phyloP scores from a whole-genome alignment of 2,888 invertebrate species.

The Phasia obesa region DNA sequence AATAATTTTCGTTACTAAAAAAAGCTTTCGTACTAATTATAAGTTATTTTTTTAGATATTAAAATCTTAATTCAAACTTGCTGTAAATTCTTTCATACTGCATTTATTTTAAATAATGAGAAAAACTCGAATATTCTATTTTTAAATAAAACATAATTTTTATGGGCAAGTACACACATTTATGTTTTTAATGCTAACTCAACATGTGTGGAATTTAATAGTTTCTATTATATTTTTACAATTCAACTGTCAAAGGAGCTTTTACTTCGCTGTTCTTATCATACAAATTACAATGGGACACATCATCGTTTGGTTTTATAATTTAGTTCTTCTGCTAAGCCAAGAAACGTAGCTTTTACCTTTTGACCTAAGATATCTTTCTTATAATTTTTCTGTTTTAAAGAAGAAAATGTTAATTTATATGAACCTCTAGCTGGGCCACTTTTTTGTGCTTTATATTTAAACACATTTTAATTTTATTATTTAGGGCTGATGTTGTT shows the following conservation, averaged over 20 bases:
- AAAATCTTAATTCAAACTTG: background rate
- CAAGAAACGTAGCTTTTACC: slow-evolving; percentile 3
- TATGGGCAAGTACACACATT: slow-evolving; percentile 5
- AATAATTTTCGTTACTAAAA: slow-evolving; percentile 1
- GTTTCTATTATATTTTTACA: slow-evolving; percentile 17
- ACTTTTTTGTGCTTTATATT: too few relatives aligned
- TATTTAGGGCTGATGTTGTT: too few relatives aligned
- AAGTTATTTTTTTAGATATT: slow-evolving; percentile 16
- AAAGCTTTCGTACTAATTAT: slow-evolving; percentile 15
- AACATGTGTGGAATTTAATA: slow-evolving; percentile 56
- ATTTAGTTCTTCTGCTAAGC: slow-evolving; percentile 57
- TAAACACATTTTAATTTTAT: too few relatives aligned
- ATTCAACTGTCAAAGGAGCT: background rate
- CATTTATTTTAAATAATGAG: slow-evolving; percentile 43
- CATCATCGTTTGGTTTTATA: slow-evolving; percentile 46
- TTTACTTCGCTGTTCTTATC: slow-evolving; percentile 41
- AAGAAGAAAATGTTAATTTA: too few relatives aligned
- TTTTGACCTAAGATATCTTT: too few relatives aligned
- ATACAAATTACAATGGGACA: slow-evolving; percentile 49
- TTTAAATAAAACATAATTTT: slow-evolving; percentile 38
- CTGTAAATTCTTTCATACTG: slow-evolving; percentile 26
- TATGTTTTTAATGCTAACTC: slow-evolving; percentile 24
- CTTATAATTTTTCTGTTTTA: too few relatives aligned
- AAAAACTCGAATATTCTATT: slow-evolving; percentile 38
- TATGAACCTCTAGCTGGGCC: too few relatives aligned